Percentiles rank a stretch among this genome's conserved stretches.
phyloP scores from a whole-genome alignment of 2,888 invertebrate species.

The Bugula neritina region DNA sequence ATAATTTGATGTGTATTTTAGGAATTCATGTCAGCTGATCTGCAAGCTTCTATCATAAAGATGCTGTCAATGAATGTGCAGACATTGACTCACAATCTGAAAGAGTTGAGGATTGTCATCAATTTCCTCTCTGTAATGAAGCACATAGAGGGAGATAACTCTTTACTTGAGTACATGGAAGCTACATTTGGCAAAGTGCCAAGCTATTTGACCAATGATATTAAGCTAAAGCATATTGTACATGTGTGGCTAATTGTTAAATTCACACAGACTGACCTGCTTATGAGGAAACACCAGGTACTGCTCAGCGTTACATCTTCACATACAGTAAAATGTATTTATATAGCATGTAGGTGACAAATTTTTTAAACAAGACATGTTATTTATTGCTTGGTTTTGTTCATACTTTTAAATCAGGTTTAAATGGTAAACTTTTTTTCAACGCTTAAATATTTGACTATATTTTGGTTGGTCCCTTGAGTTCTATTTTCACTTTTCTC shows the following conservation, averaged over 20 bases:
- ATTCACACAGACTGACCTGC: slow-evolving; percentile 33
- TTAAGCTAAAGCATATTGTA: slow-evolving; percentile 34
- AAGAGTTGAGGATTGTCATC: background rate
- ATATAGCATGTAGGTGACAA: no score
- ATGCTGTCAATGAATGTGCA: background rate
- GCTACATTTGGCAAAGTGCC: slow-evolving; percentile 18
- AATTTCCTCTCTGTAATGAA: slow-evolving; percentile 10
- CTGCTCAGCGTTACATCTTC: background rate
- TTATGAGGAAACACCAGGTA: slow-evolving; percentile 35
- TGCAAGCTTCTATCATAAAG: background rate
- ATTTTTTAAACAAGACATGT: no score
- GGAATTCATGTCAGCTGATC: background rate
- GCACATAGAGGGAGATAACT: slow-evolving; percentile 17
- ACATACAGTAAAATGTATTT: no score
- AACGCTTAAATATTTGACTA: no score
- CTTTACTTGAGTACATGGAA: slow-evolving; percentile 17
- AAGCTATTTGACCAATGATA: background rate
- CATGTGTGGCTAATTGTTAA: slow-evolving; percentile 38
- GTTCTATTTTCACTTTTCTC: no score
- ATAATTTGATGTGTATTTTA: background rate
- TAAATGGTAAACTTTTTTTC: no score
- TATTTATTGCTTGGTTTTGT: no score
- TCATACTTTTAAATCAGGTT: no score
- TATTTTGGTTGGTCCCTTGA: no score
- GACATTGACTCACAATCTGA: background rate